Conservation (phyloP, 2,113 vertebrate genomes). For the Myotis davidii region DNA sequence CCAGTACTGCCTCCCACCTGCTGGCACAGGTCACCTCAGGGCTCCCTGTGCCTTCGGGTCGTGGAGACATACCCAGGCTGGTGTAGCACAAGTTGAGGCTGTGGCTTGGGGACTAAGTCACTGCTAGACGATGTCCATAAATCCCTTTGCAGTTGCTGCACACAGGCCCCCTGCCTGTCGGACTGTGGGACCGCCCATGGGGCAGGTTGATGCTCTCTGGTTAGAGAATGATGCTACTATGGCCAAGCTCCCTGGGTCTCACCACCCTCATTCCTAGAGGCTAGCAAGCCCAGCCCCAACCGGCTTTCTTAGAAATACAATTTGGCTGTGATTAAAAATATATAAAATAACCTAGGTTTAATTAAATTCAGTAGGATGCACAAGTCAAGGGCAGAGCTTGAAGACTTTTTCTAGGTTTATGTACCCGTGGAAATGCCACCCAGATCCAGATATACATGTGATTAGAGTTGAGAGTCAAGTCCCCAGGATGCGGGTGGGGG, state of each 20-base stretch:
- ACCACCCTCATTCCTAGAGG: not conserved
- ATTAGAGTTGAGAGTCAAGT: not conserved
- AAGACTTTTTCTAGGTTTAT: not conserved
- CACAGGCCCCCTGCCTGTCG: not conserved
- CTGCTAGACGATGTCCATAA: not conserved
- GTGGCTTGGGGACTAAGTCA: not conserved
- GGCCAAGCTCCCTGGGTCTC: not conserved
- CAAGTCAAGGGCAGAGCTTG: not conserved
- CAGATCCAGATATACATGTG: not conserved
- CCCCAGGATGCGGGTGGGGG: fast-evolving
- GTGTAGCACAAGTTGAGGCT: not conserved
- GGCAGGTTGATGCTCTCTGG: not conserved
- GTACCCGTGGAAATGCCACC: not conserved
- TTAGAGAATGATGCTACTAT: not conserved
- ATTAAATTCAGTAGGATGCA: not conserved
- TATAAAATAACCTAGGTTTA: not conserved
- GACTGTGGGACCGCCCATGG: not conserved
- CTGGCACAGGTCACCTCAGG: not conserved
- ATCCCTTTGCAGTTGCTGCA: not conserved
- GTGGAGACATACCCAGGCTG: not conserved
- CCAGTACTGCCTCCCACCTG: not conserved
- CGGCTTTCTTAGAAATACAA: not conserved
- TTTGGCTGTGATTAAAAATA: not conserved
- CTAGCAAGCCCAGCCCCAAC: not conserved
- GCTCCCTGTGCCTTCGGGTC: not conserved